Evolutionary conservation across 2,113 vertebrate species (phyloP).

Genomic region (zebrafish (Danio rerio)): GRCz12tu NC_133188.1:39121001-39121500

Average conservation of each 20-base stretch:
- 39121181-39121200: constrained; percentile 23
- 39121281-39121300: not conserved
- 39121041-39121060: constrained; percentile 84
- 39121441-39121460: too few species aligned
- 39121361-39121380: not conserved
- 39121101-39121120: constrained; percentile 95
- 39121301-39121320: not conserved
- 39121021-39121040: constrained; percentile 88
- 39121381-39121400: not conserved
- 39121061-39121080: constrained; percentile 94
- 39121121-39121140: constrained; percentile 87
- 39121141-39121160: constrained; percentile 88
- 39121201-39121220: constrained; percentile 23
- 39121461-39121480: too few species aligned
- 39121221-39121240: not conserved
- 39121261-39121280: not conserved
- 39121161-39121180: constrained; percentile 69
- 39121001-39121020: constrained; percentile 87
- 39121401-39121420: too few species aligned
- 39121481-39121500: too few species aligned
- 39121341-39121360: not conserved
- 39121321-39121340: not conserved
- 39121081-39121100: constrained; percentile 93
- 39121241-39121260: not conserved
- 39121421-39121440: too few species aligned